These are phyloP conservation scores for Chrysocyon brachyurus DNA, from an alignment of 2,797 vertebrate genomes.

Conservation along the genomic window DNA sequence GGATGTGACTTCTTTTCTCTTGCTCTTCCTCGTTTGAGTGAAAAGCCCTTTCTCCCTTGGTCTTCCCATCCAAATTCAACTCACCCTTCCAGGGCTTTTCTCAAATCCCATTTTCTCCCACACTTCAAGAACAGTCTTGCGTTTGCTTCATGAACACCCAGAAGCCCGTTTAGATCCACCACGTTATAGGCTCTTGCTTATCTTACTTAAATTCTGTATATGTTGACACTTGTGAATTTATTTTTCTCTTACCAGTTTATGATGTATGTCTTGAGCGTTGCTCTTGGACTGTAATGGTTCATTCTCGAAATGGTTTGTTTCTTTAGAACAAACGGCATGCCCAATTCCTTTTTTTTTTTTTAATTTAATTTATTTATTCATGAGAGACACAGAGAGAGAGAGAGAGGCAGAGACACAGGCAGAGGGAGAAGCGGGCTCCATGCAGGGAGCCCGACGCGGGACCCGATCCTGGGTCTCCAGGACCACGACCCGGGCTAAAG, in stretches of 20 bases:
- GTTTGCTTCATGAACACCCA: background rate
- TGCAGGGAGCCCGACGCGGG: too few relatives aligned
- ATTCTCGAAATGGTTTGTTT: background rate
- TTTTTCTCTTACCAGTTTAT: background rate
- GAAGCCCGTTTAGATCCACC: background rate
- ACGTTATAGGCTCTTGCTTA: background rate
- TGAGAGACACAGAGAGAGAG: too few relatives aligned
- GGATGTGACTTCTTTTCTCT: background rate
- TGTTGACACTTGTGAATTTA: background rate
- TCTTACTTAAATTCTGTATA: background rate
- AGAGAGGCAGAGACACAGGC: too few relatives aligned
- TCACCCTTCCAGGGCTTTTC: background rate
- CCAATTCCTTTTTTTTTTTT: background rate
- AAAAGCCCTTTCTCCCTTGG: background rate
- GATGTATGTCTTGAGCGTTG: background rate
- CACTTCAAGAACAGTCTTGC: background rate
- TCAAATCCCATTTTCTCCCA: background rate
- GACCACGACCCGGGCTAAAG: too few relatives aligned
- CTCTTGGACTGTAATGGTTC: background rate
- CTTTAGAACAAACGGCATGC: background rate
- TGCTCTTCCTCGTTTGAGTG: background rate
- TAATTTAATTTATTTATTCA: too few relatives aligned
- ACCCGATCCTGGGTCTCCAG: too few relatives aligned
- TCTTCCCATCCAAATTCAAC: background rate
- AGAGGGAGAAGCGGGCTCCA: too few relatives aligned